Conservation (phyloP, 2,797 vertebrate genomes). For the Thunnus albacares region DNA sequence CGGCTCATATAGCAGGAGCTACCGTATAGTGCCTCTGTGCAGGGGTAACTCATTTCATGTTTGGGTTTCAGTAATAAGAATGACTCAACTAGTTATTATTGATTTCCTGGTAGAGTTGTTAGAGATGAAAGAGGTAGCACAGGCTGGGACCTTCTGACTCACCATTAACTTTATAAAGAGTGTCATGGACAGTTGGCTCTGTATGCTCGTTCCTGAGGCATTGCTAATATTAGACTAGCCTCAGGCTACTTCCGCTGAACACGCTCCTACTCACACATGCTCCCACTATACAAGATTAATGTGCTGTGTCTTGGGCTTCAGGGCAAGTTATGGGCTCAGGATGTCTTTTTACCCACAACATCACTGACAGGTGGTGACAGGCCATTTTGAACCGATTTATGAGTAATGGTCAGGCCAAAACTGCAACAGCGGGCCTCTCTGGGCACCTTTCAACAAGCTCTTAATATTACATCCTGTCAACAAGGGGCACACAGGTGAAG, state of each 20-base stretch:
- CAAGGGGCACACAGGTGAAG: conserved; percentile 39
- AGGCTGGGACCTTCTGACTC: conserved; percentile 47
- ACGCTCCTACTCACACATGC: conserved; percentile 38
- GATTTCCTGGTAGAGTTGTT: conserved; percentile 54
- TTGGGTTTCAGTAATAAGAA: conserved; percentile 32
- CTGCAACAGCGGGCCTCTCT: conserved; percentile 21
- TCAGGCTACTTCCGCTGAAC: conserved; percentile 54
- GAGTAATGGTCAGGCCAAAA: conserved; percentile 56
- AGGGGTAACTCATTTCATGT: conserved; percentile 18
- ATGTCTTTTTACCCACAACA: conserved; percentile 62
- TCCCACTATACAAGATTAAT: conserved; percentile 70
- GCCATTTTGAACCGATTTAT: conserved; percentile 62
- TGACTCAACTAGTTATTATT: conserved; percentile 27
- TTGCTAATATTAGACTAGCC: conserved; percentile 57
- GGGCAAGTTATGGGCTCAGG: conserved; percentile 59
- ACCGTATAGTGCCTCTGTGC: conserved; percentile 5
- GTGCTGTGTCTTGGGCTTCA: conserved; percentile 51
- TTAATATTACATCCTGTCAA: conserved; percentile 61
- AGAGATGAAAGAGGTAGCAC: conserved; percentile 28
- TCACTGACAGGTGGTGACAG: conserved; percentile 65
- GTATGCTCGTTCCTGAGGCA: conserved; percentile 44
- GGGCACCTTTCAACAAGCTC: conserved; percentile 51
- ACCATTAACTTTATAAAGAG: conserved; percentile 40
- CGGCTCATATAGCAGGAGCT: conserved; percentile 25
- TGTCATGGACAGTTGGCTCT: conserved; percentile 50